Evolutionary conservation across 2,797 vertebrate genomes (phyloP).

Genomic region (Protonibea diacanthus): DNA sequence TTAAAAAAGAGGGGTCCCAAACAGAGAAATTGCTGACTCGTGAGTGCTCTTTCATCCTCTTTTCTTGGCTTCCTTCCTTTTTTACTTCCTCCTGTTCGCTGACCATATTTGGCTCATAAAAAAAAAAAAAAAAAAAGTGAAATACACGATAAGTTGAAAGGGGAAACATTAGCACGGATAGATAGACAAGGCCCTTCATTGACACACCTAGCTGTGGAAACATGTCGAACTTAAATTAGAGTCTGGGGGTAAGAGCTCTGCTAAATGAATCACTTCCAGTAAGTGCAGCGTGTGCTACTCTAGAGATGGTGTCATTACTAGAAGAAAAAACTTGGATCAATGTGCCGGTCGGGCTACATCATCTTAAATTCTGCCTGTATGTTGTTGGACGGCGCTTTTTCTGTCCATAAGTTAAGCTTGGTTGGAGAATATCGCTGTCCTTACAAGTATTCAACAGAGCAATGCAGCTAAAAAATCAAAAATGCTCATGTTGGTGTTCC

Average conservation of each 20-base stretch:
- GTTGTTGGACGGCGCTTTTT: conserved; percentile 16
- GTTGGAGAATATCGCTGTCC: not conserved
- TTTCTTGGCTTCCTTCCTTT: conserved; percentile 54
- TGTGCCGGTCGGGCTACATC: conserved; percentile 14
- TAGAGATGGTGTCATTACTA: conserved; percentile 46
- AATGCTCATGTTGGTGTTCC: conserved; percentile 39
- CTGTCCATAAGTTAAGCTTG: conserved; percentile 9
- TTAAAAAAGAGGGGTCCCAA: conserved; percentile 38
- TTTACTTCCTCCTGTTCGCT: conserved; percentile 47
- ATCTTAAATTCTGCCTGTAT: conserved; percentile 7
- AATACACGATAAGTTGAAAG: conserved; percentile 33
- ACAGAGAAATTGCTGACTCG: conserved; percentile 47
- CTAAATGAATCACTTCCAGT: conserved; percentile 74
- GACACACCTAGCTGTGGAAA: conserved; percentile 67
- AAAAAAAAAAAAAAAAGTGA: conserved; percentile 12
- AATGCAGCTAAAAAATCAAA: conserved; percentile 17
- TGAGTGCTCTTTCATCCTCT: conserved; percentile 44
- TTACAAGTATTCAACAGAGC: conserved; percentile 10
- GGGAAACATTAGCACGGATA: conserved; percentile 54
- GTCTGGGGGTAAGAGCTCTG: conserved; percentile 52
- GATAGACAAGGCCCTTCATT: conserved; percentile 34
- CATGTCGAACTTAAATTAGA: conserved; percentile 67
- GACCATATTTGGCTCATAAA: conserved; percentile 56
- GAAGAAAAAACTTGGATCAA: conserved; percentile 37
- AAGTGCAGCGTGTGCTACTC: conserved; percentile 65